Evolutionary conservation across 2,888 invertebrate species (phyloP).

Genomic region (Caenorhabditis becei): DNA sequence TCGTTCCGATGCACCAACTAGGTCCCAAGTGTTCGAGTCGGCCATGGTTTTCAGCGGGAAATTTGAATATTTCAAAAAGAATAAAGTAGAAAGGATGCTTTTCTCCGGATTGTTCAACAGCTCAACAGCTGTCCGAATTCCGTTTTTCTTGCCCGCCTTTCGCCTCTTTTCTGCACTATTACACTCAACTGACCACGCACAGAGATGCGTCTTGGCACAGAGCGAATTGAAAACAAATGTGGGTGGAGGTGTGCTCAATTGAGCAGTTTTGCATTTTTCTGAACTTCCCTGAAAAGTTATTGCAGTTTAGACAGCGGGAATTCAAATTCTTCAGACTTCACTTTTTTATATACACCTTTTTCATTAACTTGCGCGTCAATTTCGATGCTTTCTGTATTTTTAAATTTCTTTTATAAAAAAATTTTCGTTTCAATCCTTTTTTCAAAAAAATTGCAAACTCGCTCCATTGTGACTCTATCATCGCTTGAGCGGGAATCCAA

Average conservation of each 20-base stretch:
- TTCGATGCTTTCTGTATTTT: too few species aligned
- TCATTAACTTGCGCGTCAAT: too few species aligned
- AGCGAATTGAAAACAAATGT: conserved; percentile 37
- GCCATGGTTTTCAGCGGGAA: conserved; percentile 42
- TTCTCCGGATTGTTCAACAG: conserved; percentile 5
- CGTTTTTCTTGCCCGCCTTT: conserved; percentile 24
- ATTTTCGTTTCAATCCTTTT: too few species aligned
- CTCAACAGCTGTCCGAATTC: conserved; percentile 49
- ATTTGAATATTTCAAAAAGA: too few species aligned
- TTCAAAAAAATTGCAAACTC: too few species aligned
- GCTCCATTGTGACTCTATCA: too few species aligned
- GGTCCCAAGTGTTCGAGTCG: conserved; percentile 78
- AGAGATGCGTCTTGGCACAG: not conserved
- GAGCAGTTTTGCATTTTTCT: too few species aligned
- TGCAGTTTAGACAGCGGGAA: too few species aligned
- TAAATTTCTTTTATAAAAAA: too few species aligned
- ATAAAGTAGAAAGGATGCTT: not conserved
- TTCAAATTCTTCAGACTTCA: too few species aligned
- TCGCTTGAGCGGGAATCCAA: too few species aligned
- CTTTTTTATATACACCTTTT: too few species aligned
- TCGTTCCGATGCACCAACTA: conserved; percentile 68
- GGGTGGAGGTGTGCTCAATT: not conserved
- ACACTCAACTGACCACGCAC: conserved; percentile 37
- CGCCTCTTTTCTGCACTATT: conserved; percentile 26
- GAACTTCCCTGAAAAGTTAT: conserved; percentile 5